Conservation (phyloP, 2,797 vertebrate species). For the Kryptolebias ocellatus region DNA sequence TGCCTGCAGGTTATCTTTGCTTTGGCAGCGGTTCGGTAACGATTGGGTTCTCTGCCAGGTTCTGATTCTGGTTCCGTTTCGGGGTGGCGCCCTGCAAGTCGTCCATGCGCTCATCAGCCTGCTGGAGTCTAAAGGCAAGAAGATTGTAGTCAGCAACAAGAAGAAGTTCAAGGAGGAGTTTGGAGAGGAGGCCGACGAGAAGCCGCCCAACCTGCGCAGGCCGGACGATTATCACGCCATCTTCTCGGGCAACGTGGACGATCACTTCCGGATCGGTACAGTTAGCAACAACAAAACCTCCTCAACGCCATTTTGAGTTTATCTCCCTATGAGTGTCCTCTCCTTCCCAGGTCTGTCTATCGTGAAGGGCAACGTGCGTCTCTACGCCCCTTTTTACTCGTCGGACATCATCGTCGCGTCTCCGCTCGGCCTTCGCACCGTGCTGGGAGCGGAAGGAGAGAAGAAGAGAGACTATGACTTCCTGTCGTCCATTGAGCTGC, state of each 20-base stretch:
- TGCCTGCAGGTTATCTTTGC: no score
- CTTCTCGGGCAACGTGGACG: constrained; percentile 95
- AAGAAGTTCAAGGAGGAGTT: constrained; percentile 95
- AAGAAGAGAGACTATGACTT: constrained; percentile 94
- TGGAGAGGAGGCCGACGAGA: constrained; percentile 85
- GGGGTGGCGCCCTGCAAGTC: constrained; percentile 87
- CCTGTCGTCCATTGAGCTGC: constrained; percentile 92
- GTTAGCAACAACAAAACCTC: neutral
- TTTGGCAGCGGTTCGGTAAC: neutral
- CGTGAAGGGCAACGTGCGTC: constrained; percentile 89
- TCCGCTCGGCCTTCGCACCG: constrained; percentile 92
- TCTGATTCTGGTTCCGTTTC: constrained; percentile 92
- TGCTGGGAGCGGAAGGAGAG: constrained; percentile 92
- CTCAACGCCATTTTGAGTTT: neutral
- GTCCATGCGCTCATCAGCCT: constrained; percentile 89
- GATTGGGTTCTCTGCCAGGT: constrained; percentile 81
- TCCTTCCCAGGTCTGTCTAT: constrained; percentile 86
- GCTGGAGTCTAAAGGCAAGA: constrained; percentile 87
- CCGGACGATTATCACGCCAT: constrained; percentile 93
- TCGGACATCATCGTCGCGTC: constrained; percentile 96
- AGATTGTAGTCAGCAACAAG: constrained; percentile 93
- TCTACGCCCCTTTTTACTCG: constrained; percentile 96
- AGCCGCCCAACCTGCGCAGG: constrained; percentile 85
- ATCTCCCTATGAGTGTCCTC: neutral
- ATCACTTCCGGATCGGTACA: constrained; percentile 95